Conservation (phyloP, 2,888 invertebrate species). For the Xanthorhoe spadicearia region DNA sequence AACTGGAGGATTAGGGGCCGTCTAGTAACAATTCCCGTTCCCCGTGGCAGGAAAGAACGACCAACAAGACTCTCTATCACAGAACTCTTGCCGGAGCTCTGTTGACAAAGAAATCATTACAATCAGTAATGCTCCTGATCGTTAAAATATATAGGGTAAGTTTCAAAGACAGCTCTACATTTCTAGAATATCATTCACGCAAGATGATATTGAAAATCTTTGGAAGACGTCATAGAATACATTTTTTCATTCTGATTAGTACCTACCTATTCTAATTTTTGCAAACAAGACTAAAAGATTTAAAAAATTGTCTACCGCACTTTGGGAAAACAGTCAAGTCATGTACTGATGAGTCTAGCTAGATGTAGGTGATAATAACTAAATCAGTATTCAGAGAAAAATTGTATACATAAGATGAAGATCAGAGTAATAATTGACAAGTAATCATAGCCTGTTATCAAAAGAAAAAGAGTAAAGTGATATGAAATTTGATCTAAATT, state of each 20-base stretch:
- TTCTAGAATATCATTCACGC: too few species aligned
- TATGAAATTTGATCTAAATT: background rate
- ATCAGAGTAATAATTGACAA: background rate
- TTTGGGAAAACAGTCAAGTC: too few species aligned
- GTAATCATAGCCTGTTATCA: background rate
- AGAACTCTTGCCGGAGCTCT: slow-evolving; percentile 99
- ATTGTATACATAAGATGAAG: background rate
- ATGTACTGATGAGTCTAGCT: too few species aligned
- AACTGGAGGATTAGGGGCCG: slow-evolving; percentile 97
- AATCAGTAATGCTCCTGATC: background rate
- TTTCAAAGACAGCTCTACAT: too few species aligned
- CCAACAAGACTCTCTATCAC: slow-evolving; percentile 99
- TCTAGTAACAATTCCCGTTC: slow-evolving; percentile 98
- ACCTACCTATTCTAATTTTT: too few species aligned
- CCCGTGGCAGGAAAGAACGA: slow-evolving; percentile 97
- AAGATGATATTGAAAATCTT: too few species aligned
- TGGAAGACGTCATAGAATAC: too few species aligned
- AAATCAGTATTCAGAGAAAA: too few species aligned
- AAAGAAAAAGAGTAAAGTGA: background rate
- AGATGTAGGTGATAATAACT: too few species aligned
- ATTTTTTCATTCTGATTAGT: too few species aligned
- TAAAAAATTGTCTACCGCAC: too few species aligned
- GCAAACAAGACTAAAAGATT: too few species aligned
- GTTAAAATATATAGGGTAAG: background rate
- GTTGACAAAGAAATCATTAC: slow-evolving; percentile 41